A percentile compares a stretch with the other conserved stretches of the same genome.
Conservation (phyloP, 2,113 vertebrate genomes). For the Sturnus vulgaris region DNA sequence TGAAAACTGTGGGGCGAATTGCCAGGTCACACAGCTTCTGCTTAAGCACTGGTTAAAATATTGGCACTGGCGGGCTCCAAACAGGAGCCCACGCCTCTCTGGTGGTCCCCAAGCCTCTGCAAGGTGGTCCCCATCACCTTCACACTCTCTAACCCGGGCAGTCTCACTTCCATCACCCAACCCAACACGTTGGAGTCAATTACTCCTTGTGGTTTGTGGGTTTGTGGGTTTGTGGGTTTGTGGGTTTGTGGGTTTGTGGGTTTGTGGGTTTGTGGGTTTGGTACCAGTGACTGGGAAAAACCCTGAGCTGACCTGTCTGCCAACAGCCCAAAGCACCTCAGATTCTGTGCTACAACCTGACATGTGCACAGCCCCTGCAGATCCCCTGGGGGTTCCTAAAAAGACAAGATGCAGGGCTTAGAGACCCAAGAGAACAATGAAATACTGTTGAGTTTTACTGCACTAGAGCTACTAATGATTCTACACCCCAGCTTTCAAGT, state of each 20-base stretch:
- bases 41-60: not conserved
- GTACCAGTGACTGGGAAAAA: not conserved
- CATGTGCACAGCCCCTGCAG: not conserved
- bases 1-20: not conserved
- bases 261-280: not conserved
- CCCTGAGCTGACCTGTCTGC: not conserved
- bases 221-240: not conserved
- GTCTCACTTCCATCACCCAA: not conserved
- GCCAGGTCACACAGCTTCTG: not conserved
- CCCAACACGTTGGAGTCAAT: rapidly evolving
- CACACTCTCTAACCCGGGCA: not conserved
- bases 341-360: not conserved
- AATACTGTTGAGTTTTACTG: not conserved
- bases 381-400: not conserved
- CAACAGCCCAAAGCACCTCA: not conserved
- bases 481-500: not conserved
- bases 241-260: not conserved
- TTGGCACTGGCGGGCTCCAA: rapidly evolving
- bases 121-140: not conserved
- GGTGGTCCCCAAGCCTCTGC: not conserved
- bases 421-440: not conserved
- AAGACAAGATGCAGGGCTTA: not conserved
- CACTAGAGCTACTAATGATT: not conserved
- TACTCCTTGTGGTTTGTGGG: not conserved
- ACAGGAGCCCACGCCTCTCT: rapidly evolving